A percentile compares a stretch with the other conserved stretches of the same genome.
Evolutionary conservation across 2,888 invertebrate genomes (phyloP).

Genomic region (Polyommatus iphigenia): DNA sequence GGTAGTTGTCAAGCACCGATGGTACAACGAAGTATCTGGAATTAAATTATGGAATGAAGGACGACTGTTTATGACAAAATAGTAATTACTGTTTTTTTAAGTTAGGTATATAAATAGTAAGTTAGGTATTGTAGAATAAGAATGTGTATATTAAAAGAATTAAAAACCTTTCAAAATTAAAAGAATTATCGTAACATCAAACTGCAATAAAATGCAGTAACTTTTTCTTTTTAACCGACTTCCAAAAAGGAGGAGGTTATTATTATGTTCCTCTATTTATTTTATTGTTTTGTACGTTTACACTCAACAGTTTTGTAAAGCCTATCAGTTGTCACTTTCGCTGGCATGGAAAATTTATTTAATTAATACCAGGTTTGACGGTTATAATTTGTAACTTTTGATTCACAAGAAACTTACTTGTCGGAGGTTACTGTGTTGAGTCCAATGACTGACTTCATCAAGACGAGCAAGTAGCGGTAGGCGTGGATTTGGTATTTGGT

Average conservation of each 20-base stretch:
- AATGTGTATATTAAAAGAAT: too few relatives aligned
- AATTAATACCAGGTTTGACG: neutral
- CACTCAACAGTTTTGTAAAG: too few relatives aligned
- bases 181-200: too few relatives aligned
- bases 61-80: neutral
- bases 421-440: conserved; percentile 60
- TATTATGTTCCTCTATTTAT: too few relatives aligned
- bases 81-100: neutral
- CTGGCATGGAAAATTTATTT: neutral
- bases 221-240: too few relatives aligned
- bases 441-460: conserved; percentile 75
- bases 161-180: too few relatives aligned
- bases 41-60: conserved; percentile 39
- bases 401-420: conserved; percentile 54
- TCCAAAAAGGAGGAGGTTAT: too few relatives aligned
- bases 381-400: too few relatives aligned
- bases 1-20: conserved; percentile 81
- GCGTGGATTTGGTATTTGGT: conserved; percentile 60
- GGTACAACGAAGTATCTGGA: conserved; percentile 78
- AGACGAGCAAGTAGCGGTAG: conserved; percentile 81
- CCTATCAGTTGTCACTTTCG: neutral
- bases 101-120: too few relatives aligned
- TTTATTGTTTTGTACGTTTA: too few relatives aligned
- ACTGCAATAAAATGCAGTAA: too few relatives aligned
- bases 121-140: too few relatives aligned